Conservation (phyloP, 2,797 vertebrate genomes). For the Bradypus variegatus region DNA sequence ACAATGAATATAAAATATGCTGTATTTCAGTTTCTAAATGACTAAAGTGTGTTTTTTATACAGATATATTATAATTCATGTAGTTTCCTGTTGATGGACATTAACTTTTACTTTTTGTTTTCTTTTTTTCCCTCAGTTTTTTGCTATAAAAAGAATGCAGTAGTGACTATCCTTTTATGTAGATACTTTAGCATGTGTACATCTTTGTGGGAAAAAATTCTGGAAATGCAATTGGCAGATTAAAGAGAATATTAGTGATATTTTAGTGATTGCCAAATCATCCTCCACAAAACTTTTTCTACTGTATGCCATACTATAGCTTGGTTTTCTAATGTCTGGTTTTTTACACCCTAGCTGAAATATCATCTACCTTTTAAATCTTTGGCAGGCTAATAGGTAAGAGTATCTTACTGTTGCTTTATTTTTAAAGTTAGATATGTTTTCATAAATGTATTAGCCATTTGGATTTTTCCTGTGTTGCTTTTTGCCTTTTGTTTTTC, state of each 20-base stretch:
- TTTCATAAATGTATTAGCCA: background rate
- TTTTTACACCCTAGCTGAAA: background rate
- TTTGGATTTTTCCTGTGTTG: background rate
- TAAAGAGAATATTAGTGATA: background rate
- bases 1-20: background rate
- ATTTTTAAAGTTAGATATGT: conserved; percentile 15
- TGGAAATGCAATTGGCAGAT: background rate
- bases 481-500: background rate
- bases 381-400: background rate
- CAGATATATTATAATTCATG: background rate
- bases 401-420: background rate
- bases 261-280: conserved; percentile 11
- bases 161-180: background rate
- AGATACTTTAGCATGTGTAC: background rate
- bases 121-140: background rate
- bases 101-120: background rate
- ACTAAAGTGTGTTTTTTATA: background rate
- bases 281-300: background rate
- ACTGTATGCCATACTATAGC: background rate
- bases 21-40: background rate
- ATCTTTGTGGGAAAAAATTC: background rate
- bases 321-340: background rate
- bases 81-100: background rate
- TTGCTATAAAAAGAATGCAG: background rate
- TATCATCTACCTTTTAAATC: background rate